A percentile compares a stretch with the other conserved stretches of the same genome.
Evolutionary conservation across 2,888 invertebrate species (phyloP).

Genomic region (Drosophila monieri): DNA sequence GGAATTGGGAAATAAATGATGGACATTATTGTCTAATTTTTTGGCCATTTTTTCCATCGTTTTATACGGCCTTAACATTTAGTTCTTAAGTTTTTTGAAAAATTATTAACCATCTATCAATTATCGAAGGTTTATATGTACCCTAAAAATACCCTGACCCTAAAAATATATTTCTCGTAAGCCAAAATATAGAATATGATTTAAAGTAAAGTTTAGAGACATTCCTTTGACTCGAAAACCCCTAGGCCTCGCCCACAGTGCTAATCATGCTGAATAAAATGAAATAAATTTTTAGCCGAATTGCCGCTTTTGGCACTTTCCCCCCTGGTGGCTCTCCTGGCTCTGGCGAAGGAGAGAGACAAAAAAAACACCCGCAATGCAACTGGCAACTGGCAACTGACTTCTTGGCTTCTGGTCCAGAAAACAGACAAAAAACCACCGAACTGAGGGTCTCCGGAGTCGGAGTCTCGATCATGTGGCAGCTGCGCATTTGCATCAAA

Average conservation of each 20-base stretch:
- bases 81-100: no score
- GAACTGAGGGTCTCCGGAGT: conserved; percentile 2
- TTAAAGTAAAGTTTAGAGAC: no score
- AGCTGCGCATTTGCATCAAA: conserved; percentile 67
- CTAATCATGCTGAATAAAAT: conserved; percentile 60
- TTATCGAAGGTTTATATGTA: no score
- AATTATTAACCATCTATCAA: no score
- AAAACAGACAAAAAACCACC: conserved; percentile 4
- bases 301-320: conserved; percentile 59
- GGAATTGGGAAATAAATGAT: neutral
- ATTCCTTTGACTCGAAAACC: no score
- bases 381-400: conserved; percentile 27
- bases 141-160: no score
- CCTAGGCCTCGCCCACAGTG: conserved; percentile 21
- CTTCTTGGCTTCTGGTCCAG: conserved; percentile 28
- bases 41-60: no score
- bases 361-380: conserved; percentile 32
- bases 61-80: no score
- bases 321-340: conserved; percentile 5
- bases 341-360: no score
- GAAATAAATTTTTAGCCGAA: conserved; percentile 70
- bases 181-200: no score
- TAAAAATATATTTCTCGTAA: no score
- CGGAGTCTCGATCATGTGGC: conserved; percentile 46
- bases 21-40: no score